These are phyloP conservation scores for Sipha maydis DNA, from an alignment of 2,888 invertebrate species.

Conservation along the genomic window DNA sequence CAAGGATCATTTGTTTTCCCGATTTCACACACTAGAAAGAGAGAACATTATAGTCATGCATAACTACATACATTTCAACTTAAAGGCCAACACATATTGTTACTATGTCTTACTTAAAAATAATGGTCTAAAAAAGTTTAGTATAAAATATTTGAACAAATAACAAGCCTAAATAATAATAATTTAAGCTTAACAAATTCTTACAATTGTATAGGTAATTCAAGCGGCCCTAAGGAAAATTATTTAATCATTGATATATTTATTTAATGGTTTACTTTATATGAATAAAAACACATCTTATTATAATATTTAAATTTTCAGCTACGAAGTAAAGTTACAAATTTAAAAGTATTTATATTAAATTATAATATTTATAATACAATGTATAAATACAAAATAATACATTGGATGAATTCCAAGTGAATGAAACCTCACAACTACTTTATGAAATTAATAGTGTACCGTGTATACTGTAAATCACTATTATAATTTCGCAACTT, in stretches of 20 bases:
- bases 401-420: neutral
- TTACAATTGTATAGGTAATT: neutral
- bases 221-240: neutral
- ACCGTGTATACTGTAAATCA: too few relatives aligned
- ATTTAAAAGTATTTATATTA: too few relatives aligned
- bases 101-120: neutral
- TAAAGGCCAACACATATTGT: neutral
- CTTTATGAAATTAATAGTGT: neutral
- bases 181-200: neutral
- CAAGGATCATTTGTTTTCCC: slow-evolving; percentile 29
- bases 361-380: too few relatives aligned
- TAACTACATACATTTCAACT: neutral
- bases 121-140: neutral
- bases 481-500: neutral
- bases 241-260: neutral
- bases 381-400: neutral
- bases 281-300: neutral
- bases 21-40: slow-evolving; percentile 1
- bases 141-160: neutral
- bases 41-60: neutral
- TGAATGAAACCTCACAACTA: neutral
- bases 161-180: too few relatives aligned
- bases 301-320: neutral
- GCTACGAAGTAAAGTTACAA: too few relatives aligned
- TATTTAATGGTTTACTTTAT: neutral